Evolutionary conservation across 35 echinoderm and acorn worm genomes (phyloP).

Genomic region (Hemicentrotus pulcherrimus): DNA sequence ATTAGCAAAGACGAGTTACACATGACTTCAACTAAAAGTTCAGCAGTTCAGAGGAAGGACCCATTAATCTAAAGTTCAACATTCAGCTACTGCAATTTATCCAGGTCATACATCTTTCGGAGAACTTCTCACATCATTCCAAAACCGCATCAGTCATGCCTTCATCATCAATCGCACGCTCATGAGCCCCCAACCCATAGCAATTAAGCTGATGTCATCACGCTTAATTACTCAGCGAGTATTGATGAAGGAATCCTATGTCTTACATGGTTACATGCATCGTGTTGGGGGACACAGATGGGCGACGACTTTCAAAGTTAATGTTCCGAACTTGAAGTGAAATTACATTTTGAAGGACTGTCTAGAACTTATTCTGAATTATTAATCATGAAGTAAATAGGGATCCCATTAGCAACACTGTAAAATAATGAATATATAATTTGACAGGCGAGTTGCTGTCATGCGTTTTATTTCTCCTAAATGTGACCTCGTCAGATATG

Average conservation of each 20-base stretch:
- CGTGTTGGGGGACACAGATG: background rate
- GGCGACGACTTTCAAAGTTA: background rate
- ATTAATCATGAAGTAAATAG: no score
- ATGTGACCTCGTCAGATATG: no score
- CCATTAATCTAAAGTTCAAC: no score
- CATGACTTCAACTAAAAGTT: background rate
- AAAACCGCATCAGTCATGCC: background rate
- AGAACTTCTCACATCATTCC: background rate
- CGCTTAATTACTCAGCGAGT: background rate
- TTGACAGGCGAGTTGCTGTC: no score
- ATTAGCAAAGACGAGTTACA: background rate
- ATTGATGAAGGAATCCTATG: background rate
- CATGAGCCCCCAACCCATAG: background rate
- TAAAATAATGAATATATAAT: no score
- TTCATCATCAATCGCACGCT: background rate
- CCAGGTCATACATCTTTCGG: background rate
- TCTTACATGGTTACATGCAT: background rate
- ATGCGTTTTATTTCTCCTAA: no score
- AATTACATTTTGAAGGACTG: background rate
- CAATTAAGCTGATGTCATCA: slow-evolving; percentile 2
- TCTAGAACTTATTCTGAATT: no score
- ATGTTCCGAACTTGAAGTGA: background rate
- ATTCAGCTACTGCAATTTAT: background rate
- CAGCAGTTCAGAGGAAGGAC: background rate
- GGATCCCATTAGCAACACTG: no score